phyloP scores from a whole-genome alignment of 2,113 vertebrate genomes.

The Hydropotes inermis region DNA sequence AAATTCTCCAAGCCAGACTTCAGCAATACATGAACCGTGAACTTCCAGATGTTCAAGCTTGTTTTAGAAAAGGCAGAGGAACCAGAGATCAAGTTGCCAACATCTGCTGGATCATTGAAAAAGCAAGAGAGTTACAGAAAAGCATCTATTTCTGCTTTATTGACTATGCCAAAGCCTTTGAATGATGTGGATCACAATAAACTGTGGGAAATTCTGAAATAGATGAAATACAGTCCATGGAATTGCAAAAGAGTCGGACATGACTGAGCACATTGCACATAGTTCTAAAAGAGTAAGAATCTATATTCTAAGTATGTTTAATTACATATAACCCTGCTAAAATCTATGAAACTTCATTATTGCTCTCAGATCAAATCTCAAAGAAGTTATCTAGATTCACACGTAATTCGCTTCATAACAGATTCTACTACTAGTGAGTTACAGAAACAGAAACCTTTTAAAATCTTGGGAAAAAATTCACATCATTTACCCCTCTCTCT shows the following conservation, averaged over 20 bases:
- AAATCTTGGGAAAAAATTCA: background rate
- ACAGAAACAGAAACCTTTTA: background rate
- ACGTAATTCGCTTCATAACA: background rate
- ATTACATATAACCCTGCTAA: background rate
- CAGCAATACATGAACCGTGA: no score
- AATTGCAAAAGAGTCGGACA: background rate
- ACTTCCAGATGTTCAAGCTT: no score
- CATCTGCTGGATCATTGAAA: no score
- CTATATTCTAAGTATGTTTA: background rate
- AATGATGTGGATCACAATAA: no score
- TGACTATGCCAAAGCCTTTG: no score
- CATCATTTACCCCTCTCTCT: background rate
- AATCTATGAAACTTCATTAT: background rate
- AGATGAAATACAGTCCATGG: background rate
- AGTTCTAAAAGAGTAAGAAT: background rate
- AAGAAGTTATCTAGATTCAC: background rate
- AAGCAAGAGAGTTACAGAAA: no score
- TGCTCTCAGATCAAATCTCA: slow-evolving; percentile 2
- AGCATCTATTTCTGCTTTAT: no score
- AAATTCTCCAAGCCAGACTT: no score
- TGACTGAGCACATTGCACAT: background rate
- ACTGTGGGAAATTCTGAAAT: no score
- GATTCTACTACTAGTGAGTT: background rate
- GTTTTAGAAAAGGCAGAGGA: no score
- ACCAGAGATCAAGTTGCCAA: no score